Base-by-base conservation (phyloP, 2,113 vertebrate genomes). In the Ictalurus punctatus region DNA sequence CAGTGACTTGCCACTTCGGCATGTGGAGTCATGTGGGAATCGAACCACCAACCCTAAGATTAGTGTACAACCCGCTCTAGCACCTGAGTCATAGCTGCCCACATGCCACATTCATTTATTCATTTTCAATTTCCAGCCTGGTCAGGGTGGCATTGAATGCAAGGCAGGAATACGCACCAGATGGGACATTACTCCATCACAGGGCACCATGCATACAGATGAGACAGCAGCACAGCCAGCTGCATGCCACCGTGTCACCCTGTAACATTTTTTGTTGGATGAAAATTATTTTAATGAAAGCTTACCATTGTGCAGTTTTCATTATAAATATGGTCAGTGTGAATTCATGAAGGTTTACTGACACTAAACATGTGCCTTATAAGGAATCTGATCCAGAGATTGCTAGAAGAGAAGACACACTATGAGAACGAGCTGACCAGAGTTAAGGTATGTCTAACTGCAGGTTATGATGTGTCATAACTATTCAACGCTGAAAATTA, bases 351-450 rank as follows among this genome's bases (percentile, higher is more conserved):
- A 4, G 2, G 52, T 71, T 37, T 84, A 58, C 12, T 85, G 6
- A 83, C 44, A 25, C 27, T 65, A 17, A 61, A 88, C 67, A 14
- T 85, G 67, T 63, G 19, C 63, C 58, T 88, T 48, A 6, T 25
- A 74, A 95, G 92, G 40, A 91, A 92, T 21, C 88, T 91, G 87
- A 90, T 92, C 30, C 67, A 92, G 88, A 90, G 34, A 10, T 89
- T 93, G 73, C 87, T 86, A 63, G 84, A 89, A 65, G 87, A 93
- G 69, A 92, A 92, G 54, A 67, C 86, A 30, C 85, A 90, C 34
- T 44, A 82, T 63, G 93, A 88, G 76, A 59, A 54, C 17, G 89
- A 91, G 48, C 89, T 93, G 86, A 85, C 89, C 88, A 94, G 27
- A 79, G n/a, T 90, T 40, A 91, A 93, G 92, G 93, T 94, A 87